A percentile compares a stretch with the other conserved stretches of the same genome.
Conservation (phyloP, 1,140 invertebrate species). For the Bicyclus anynana region DNA sequence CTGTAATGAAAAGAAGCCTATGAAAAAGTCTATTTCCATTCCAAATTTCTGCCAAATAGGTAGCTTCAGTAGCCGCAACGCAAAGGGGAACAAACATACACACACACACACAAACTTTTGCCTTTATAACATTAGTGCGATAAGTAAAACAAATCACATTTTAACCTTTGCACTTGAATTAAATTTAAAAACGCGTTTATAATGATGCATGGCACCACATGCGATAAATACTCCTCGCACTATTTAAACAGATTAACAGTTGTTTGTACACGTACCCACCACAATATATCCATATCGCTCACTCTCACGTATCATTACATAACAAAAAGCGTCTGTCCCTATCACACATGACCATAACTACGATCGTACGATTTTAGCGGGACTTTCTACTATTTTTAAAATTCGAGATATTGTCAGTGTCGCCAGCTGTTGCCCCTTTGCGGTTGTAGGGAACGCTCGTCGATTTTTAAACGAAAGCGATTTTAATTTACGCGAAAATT, state of each 20-base stretch:
- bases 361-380: conserved; percentile 17
- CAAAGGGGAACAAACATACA: no score
- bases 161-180: no score
- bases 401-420: background rate
- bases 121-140: no score
- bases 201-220: background rate
- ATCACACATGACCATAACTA: conserved; percentile 9
- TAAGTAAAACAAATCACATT: no score
- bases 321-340: conserved; percentile 12
- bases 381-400: conserved; percentile 42
- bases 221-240: background rate
- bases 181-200: no score
- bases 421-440: background rate
- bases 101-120: no score
- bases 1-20: no score
- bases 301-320: background rate
- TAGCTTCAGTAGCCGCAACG: no score
- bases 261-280: background rate
- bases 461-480: background rate
- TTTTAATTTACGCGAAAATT: conserved; percentile 14
- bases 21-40: no score
- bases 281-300: background rate
- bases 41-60: no score
- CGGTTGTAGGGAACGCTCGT: background rate
- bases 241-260: background rate